Evolutionary conservation across 2,888 invertebrate genomes (phyloP), one percentile per base, ranked within the genome.

Genomic region (Perizoma flavofasciatum): DNA sequence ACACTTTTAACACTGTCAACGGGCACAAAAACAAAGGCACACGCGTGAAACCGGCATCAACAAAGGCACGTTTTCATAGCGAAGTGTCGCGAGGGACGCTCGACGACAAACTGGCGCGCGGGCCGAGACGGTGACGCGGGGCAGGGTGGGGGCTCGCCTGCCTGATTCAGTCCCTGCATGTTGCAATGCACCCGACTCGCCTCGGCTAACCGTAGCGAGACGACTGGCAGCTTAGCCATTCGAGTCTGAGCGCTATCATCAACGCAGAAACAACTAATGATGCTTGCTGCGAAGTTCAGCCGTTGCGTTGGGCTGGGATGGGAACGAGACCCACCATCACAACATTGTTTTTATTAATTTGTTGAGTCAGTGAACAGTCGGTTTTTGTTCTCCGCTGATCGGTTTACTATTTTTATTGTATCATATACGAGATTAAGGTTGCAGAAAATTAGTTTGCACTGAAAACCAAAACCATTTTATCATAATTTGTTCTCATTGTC

Each of bases 101-200:
- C 89, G 77, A 83, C 86, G 86, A 81, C 89, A 78, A 78, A 89
- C 89, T 91, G 88, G 87, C 89, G 79, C 74, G 81, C 81, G 83
- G 73, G 73, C 75, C 69, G 71, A 69, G 73, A 69, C 73, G 73
- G 72, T 67, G 66, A 58, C 72, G 82, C 79, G 85, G 79, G 82
- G 81, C 80, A 82, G 83, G 85, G 87, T 83, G 88, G 89, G 89
- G 87, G 84, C 84, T 82, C 82, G 85, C 79, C 80, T 78, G 83
- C 78, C 80, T 76, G 80, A 78, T 77, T 78, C 78, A 75, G 79
- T 81, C 82, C 83, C 71, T 90, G 90, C 90, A 89, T 85, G 86
- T 85, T 89, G 89, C 86, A 89, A 83, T 85, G 85, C 84, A 85
- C 78, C 81, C 79, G 77, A 72, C 80, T 83, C 82, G 79, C 78